Conservation (phyloP, 2,797 vertebrate genomes). For the Bradypus variegatus region DNA sequence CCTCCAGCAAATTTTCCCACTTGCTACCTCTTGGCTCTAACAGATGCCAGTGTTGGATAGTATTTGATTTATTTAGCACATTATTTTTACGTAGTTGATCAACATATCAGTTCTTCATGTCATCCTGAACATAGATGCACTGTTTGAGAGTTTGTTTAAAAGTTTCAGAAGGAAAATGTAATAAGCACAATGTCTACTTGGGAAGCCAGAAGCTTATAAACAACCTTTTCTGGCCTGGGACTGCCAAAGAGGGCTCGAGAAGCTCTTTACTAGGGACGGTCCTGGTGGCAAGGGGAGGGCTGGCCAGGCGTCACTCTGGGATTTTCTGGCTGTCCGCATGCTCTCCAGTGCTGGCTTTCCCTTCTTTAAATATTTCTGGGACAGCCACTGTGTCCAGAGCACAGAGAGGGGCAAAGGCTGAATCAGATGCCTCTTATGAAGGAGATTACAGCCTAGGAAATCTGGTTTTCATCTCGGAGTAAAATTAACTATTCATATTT, state of each 20-base stretch:
- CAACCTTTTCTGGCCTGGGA: neutral
- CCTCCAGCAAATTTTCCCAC: neutral
- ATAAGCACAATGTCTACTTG: neutral
- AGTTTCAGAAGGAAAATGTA: neutral
- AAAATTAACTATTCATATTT: neutral
- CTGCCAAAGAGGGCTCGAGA: neutral
- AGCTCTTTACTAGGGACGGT: neutral
- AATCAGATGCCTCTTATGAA: neutral
- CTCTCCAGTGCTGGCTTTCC: neutral
- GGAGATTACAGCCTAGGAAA: neutral
- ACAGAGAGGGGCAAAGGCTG: neutral
- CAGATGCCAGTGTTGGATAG: neutral
- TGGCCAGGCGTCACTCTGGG: neutral
- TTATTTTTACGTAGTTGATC: accelerated
- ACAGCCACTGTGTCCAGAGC: accelerated
- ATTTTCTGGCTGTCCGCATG: neutral
- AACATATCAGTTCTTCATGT: accelerated
- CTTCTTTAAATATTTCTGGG: neutral
- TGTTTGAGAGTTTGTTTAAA: neutral
- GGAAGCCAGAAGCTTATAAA: no score
- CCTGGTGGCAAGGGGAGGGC: neutral
- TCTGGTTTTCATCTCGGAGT: neutral
- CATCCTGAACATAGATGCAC: neutral
- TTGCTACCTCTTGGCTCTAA: neutral
- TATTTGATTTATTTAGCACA: no score